A percentile compares a stretch with the other conserved stretches of the same genome.
Conservation (phyloP, 2,888 invertebrate species). For the Polydrusus tereticollis region DNA sequence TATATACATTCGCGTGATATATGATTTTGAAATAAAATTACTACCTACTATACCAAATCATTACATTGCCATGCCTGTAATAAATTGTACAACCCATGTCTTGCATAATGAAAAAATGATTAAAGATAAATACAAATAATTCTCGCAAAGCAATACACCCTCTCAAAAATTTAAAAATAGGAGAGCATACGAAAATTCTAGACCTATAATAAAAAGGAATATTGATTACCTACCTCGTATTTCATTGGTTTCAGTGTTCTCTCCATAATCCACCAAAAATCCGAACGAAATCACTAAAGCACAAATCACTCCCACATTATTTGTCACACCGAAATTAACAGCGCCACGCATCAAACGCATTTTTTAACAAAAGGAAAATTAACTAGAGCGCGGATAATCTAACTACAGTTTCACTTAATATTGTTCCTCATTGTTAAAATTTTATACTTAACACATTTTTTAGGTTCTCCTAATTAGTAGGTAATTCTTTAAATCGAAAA, state of each 20-base stretch:
- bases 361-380: conserved; percentile 20
- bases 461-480: background rate
- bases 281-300: conserved; percentile 34
- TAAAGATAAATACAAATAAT: no score
- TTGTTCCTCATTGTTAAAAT: conserved; percentile 26
- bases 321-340: conserved; percentile 12
- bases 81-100: no score
- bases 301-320: conserved; percentile 25
- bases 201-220: background rate
- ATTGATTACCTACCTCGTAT: conserved; percentile 28
- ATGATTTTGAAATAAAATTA: no score
- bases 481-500: background rate
- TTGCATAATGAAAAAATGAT: no score
- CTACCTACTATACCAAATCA: no score
- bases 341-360: conserved; percentile 28
- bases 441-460: conserved; percentile 22
- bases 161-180: no score
- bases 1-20: no score
- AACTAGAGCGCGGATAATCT: conserved; percentile 32
- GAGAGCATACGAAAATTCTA: no score
- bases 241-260: conserved; percentile 23
- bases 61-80: no score
- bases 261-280: conserved; percentile 17
- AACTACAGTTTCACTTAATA: conserved; percentile 35
- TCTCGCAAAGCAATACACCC: no score